Conservation (phyloP, 2,888 invertebrate species). For the Drosophila colorata region DNA sequence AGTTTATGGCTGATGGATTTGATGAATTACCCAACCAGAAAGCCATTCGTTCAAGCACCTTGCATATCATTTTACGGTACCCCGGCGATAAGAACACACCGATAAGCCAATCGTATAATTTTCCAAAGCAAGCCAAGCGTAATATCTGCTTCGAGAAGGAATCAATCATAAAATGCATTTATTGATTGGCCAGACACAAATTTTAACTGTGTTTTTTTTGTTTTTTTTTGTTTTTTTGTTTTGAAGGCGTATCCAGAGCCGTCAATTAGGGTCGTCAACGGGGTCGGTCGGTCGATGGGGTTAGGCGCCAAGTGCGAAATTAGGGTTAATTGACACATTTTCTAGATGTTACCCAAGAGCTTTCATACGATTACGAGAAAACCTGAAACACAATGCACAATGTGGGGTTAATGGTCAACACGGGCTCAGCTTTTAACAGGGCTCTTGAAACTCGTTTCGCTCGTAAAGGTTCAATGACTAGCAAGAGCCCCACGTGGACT, state of each 20-base stretch:
- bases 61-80: constrained; percentile 58
- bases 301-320: constrained; percentile 53
- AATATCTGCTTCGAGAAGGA: constrained; percentile 6
- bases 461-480: constrained; percentile 34
- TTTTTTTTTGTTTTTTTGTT: background rate
- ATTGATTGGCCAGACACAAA: constrained; percentile 52
- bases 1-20: constrained; percentile 64
- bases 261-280: constrained; percentile 54
- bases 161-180: constrained; percentile 67
- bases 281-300: background rate
- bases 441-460: constrained; percentile 36
- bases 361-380: background rate
- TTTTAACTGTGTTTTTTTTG: constrained; percentile 3
- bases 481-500: constrained; percentile 2
- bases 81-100: constrained; percentile 36
- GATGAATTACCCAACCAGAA: constrained; percentile 64
- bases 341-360: constrained; percentile 6
- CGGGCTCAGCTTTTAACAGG: background rate
- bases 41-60: constrained; percentile 55
- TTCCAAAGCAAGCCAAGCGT: constrained; percentile 16
- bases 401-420: constrained; percentile 21
- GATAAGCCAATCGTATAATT: constrained; percentile 45
- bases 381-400: background rate
- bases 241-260: background rate
- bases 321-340: constrained; percentile 62